Base-by-base conservation (phyloP, 2,888 invertebrate genomes). In the Pseudoips prasinana region DNA sequence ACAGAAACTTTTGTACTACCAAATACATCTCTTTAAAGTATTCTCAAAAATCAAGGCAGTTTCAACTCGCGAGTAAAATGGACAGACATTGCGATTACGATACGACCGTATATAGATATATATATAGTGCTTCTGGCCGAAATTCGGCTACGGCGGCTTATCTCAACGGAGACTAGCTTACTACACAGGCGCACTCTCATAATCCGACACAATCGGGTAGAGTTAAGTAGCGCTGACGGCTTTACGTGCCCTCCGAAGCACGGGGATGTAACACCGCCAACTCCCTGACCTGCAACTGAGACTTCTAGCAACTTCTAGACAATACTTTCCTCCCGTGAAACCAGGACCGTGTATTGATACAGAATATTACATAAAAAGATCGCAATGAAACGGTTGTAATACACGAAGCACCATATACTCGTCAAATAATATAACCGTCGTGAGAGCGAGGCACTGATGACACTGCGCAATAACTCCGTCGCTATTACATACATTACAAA, bases 1-100 rank as follows among this genome's bases (percentile, higher is more conserved):
- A 69, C 67, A 61, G 59, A 53, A 56, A 58, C 55, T 71, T 85
- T 84, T 85, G 84, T 82, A 86, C 84, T 85, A 76, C 73, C 73
- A 61, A 68, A 63, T 57, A 63, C 69, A 59, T 64, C 37, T 33
- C 22, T 46, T 63, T 55, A 55, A 41, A 56, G 40, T 66, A 72
- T 70, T 68, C 63, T n/a, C 65, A 61, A 62, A 65, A 72, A 72
- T 51, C 53, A 68, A 69, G 72, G 68, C 69, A 65, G 62, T 65
- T 60, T 54, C 46, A 46, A 62, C 56, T 52, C 61, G 48, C 60
- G 52, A 59, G 41, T 50, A 53, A 50, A 54, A 55, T 51, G 58
- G 56, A 56, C 46, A 37, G 27, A 42, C 39, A 57, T 57, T 50
- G 40, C 33, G 37, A 38, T 42, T 44, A 46, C 53, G 52, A 51